Percentiles rank a stretch among this genome's conserved stretches.
Conservation (phyloP, 2,888 invertebrate species). For the Ormyrus thymus region DNA sequence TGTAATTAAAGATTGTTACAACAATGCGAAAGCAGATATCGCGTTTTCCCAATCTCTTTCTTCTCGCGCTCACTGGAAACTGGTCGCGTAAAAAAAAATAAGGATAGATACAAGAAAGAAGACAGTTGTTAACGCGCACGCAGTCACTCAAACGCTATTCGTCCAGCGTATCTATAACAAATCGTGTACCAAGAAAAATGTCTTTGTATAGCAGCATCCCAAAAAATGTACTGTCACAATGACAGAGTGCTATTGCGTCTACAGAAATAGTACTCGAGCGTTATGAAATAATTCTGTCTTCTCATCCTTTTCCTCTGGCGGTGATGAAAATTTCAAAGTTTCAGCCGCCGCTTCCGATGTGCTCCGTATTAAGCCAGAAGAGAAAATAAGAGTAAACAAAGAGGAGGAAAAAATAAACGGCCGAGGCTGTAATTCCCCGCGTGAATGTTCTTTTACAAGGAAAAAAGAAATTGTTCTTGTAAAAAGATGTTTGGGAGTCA, state of each 20-base stretch:
- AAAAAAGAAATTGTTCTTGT: conserved; percentile 27
- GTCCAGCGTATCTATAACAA: conserved; percentile 21
- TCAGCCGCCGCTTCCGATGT: background rate
- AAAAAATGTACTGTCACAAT: conserved; percentile 38
- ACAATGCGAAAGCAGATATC: no score
- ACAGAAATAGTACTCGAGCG: conserved; percentile 11
- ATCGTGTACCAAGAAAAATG: conserved; percentile 20
- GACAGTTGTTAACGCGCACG: background rate
- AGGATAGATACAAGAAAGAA: background rate
- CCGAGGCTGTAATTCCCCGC: conserved; percentile 24
- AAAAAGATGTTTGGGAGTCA: no score
- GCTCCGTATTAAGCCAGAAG: background rate
- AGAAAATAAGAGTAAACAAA: conserved; percentile 9
- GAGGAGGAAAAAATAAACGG: background rate
- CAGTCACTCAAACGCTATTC: conserved; percentile 8
- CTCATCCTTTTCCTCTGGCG: conserved; percentile 5
- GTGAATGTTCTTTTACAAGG: background rate
- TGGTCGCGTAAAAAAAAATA: no score
- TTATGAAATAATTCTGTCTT: conserved; percentile 34
- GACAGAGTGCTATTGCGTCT: conserved; percentile 21
- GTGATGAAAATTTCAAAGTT: background rate
- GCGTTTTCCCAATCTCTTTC: no score
- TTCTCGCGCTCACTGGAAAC: no score
- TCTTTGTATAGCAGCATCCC: background rate
- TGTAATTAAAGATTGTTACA: no score